phyloP scores from a whole-genome alignment of 2,797 vertebrate genomes.

The Gallirallus australis region DNA sequence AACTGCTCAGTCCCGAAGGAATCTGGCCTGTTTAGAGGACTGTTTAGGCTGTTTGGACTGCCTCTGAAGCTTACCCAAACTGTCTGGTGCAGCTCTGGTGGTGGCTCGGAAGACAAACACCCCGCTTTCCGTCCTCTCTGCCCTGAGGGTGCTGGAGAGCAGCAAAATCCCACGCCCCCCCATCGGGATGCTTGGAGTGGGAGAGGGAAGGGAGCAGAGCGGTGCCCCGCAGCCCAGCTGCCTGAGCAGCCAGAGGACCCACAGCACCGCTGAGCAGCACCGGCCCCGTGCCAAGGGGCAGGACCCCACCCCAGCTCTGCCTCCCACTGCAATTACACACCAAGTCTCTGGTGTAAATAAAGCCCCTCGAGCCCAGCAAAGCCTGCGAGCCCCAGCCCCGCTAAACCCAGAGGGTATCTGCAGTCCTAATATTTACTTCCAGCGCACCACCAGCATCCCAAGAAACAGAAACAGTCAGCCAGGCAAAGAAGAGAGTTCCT shows the following conservation, averaged over 20 bases:
- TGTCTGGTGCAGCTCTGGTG: background rate
- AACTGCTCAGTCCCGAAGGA: background rate
- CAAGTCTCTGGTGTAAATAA: background rate
- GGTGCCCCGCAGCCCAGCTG: no score
- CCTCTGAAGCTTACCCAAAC: background rate
- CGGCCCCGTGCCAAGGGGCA: background rate
- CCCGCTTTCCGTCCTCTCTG: background rate
- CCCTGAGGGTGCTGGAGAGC: accelerated
- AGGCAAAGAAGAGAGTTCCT: background rate
- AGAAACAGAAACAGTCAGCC: background rate
- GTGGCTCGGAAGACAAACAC: background rate
- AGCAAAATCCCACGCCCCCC: no score
- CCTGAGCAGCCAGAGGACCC: no score
- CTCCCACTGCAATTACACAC: background rate
- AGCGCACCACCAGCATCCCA: accelerated
- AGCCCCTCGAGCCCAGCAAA: background rate
- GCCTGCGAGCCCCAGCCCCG: background rate
- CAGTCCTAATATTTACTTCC: background rate
- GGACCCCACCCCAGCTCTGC: accelerated
- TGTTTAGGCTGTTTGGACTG: background rate
- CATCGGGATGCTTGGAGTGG: no score
- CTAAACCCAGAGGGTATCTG: background rate
- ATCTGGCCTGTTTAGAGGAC: background rate
- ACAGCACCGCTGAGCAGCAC: background rate
- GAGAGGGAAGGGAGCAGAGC: no score